phyloP scores from a whole-genome alignment of 2,113 vertebrate species.

The Danio rerio region DNA sequence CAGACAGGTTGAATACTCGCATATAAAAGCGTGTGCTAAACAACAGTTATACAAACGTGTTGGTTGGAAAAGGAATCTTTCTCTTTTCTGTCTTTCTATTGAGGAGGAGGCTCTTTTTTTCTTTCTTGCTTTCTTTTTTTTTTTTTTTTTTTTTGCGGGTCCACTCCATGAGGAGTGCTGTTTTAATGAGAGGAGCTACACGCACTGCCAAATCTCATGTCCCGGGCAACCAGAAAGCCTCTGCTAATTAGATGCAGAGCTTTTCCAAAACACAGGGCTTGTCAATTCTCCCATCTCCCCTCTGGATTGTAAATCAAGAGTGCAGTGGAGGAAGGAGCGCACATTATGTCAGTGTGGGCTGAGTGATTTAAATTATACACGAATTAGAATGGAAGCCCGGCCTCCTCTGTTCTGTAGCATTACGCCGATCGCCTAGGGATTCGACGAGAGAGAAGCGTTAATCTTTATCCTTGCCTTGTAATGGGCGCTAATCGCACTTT shows the following conservation, averaged over 20 bases:
- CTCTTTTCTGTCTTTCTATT: slow-evolving; percentile 27
- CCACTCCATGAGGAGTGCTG: slow-evolving; percentile 83
- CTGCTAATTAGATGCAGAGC: slow-evolving; percentile 86
- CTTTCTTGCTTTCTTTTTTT: background rate
- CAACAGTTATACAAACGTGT: slow-evolving; percentile 32
- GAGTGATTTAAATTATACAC: slow-evolving; percentile 50
- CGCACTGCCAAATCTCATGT: slow-evolving; percentile 83
- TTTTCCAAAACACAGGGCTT: slow-evolving; percentile 65
- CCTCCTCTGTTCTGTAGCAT: slow-evolving; percentile 35
- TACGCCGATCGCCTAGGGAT: background rate
- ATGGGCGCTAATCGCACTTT: slow-evolving; percentile 24
- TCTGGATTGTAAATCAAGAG: slow-evolving; percentile 49
- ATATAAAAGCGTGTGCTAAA: background rate
- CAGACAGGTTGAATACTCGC: slow-evolving; percentile 24
- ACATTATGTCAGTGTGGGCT: slow-evolving; percentile 41
- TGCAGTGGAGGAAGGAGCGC: slow-evolving; percentile 37
- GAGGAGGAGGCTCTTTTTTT: slow-evolving; percentile 5
- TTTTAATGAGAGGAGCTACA: slow-evolving; percentile 90
- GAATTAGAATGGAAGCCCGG: slow-evolving; percentile 40
- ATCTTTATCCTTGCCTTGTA: slow-evolving; percentile 37
- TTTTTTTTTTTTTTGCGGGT: slow-evolving; percentile 29
- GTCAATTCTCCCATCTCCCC: slow-evolving; percentile 57
- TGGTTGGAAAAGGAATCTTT: slow-evolving; percentile 6
- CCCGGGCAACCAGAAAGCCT: slow-evolving; percentile 82
- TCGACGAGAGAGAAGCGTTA: background rate